Percentiles rank a stretch among this genome's conserved stretches.
These are phyloP conservation scores for Plodia interpunctella DNA, from an alignment of 1,140 invertebrate species.

Conservation along the genomic window DNA sequence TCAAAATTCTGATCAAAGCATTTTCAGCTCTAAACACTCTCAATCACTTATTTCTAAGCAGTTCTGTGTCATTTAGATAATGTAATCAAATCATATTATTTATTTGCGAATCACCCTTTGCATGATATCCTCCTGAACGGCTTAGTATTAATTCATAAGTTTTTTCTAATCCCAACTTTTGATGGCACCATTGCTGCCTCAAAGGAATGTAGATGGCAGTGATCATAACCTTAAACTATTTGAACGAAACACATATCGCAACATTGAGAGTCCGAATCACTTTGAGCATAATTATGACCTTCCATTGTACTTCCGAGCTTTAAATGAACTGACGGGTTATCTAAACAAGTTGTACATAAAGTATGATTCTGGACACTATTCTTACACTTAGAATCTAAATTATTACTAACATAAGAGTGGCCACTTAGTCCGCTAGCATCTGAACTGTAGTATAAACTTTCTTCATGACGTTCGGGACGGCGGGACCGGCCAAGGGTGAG, in stretches of 20 bases:
- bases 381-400: conserved; percentile 58
- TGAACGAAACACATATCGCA: conserved; percentile 35
- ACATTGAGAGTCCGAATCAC: conserved; percentile 32
- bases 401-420: conserved; percentile 45
- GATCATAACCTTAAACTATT: conserved; percentile 46
- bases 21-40: background rate
- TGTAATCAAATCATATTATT: no score
- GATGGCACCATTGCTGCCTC: conserved; percentile 45
- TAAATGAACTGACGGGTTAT: conserved; percentile 3
- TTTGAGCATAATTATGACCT: conserved; percentile 62
- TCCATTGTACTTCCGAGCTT: conserved; percentile 27
- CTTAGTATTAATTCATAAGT: conserved; percentile 22
- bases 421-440: conserved; percentile 28
- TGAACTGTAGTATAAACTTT: conserved; percentile 18
- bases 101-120: no score
- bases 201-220: conserved; percentile 63
- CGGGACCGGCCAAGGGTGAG: conserved; percentile 21
- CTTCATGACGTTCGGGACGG: conserved; percentile 21
- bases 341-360: conserved; percentile 1
- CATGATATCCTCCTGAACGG: no score
- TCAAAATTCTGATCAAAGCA: conserved; percentile 25
- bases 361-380: conserved; percentile 36
- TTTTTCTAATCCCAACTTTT: conserved; percentile 25
- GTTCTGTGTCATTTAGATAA: background rate
- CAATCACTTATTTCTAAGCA: background rate